A percentile compares a stretch with the other conserved stretches of the same genome.
phyloP scores from a whole-genome alignment of 2,797 vertebrate genomes.

The Crenuchus spilurus region DNA sequence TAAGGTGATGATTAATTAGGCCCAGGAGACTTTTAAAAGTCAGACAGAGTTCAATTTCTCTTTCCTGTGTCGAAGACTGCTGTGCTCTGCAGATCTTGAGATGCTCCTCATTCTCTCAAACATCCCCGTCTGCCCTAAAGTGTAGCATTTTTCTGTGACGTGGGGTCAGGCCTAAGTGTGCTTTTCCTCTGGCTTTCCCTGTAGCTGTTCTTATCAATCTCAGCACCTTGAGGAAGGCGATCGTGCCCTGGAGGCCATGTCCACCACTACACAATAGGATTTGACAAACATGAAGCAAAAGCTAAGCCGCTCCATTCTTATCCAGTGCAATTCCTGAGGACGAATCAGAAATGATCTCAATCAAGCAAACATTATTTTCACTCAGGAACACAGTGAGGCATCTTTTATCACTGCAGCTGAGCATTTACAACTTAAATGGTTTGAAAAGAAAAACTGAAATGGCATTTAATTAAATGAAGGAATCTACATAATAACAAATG shows the following conservation, averaged over 20 bases:
- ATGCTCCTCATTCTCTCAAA: slow-evolving; percentile 9
- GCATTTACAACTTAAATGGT: too few species aligned
- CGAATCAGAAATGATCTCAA: background rate
- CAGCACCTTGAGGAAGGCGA: slow-evolving; percentile 31
- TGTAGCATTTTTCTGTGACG: background rate
- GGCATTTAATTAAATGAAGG: too few species aligned
- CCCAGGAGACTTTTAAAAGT: slow-evolving; percentile 56
- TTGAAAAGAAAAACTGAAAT: too few species aligned
- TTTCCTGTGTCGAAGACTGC: slow-evolving; percentile 32
- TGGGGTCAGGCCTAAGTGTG: slow-evolving; percentile 4
- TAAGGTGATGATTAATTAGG: slow-evolving; percentile 64
- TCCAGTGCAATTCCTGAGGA: background rate
- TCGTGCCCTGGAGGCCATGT: background rate
- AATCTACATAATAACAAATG: too few species aligned
- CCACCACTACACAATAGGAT: background rate
- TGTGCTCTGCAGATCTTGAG: slow-evolving; percentile 49
- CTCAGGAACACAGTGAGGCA: too few species aligned
- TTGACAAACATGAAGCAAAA: background rate
- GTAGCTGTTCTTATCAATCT: slow-evolving; percentile 7
- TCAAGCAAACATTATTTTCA: too few species aligned
- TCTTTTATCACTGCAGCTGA: too few species aligned
- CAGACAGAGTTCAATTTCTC: slow-evolving; percentile 40
- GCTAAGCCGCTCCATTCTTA: background rate
- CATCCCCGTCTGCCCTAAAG: background rate
- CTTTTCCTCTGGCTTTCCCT: slow-evolving; percentile 22